Base-by-base conservation (phyloP, 2,797 vertebrate genomes). In the Acanthiza pusilla region DNA sequence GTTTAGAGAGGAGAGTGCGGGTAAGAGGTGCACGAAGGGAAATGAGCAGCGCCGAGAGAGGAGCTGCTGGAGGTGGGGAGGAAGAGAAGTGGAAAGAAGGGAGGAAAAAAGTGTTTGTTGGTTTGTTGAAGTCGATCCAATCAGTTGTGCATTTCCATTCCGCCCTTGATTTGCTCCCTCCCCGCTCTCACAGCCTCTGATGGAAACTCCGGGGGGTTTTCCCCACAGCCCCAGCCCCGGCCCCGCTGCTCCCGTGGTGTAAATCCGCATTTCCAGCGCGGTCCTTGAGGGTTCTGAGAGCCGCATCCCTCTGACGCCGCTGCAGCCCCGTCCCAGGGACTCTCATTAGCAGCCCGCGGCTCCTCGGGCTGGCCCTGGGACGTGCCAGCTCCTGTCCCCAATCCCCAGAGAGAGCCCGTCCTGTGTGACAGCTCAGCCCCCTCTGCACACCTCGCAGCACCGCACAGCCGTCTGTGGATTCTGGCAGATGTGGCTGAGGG, bases 11-110 rank as follows among this genome's bases (percentile, higher is more conserved):
- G 92, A 89, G 89, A 91, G 89, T 2, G 78, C 17, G 79, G 85
- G 91, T 43, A 93, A 95, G 92, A 93, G 94, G 89, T 63, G 88
- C 91, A 88, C 95, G 81, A 92, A 96, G 92, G 92, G 92, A 89
- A 92, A 93, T 38, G 91, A 92, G 95, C 93, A 86, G 91, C 78
- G 21, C 14, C 0, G 48, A 51, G 84, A 74, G 81, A 71, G 79
- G 82, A 95, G 38, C 91, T 34, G 91, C 89, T 87, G 92, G 91
- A 95, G 86, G 15, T 60, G 78, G 79, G 81, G 70, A 66, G 80
- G 72, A 26, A 66, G 65, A 81, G 67, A 45, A 67, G 58, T 13
- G 54, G 54, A 13, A 62, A 54, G 65, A 68, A 87, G 32, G 4
- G 25, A 26, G 11, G 18, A 8, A 29, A 1, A 25, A 23, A 22